Base-by-base conservation (phyloP, 2,888 invertebrate genomes). In the Lottia scabra region DNA sequence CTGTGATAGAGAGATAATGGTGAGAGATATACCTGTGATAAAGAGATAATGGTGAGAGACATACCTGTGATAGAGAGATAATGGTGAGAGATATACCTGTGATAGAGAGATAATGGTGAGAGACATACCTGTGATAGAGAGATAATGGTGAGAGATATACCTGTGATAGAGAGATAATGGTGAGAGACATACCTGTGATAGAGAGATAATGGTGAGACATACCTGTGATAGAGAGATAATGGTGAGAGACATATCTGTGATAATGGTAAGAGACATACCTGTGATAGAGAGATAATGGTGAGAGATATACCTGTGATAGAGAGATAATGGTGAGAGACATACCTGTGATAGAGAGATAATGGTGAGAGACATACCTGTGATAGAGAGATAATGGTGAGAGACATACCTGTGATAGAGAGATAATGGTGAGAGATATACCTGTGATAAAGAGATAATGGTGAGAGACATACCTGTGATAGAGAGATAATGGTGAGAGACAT, bases 191-290 rank as follows among this genome's bases (percentile, higher is more conserved):
- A 56, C 56, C 56, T 56, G 4, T 56, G 23, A 56, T 56, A 65
- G 43, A 77, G 78, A 46, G 75, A 74, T 15, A 67, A 64, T 46
- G 76, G 77, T 62, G 77, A 76, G n/a, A 38, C 23, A 10, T 19
- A 56, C 56, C 56, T 56, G 4, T 56, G 23, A 56, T 56, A 65
- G 43, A 77, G 78, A 46, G 75, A 74, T 15, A 67, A 64, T 46
- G 76, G 77, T 62, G 77, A 76, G n/a, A 74, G 56, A 63, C 72
- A 67, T 62, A 77, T 72, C 27, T 75, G 79, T 27, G 76, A 77
- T 63, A 76, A 76, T 62, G 78, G 78, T 46, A 77, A n/a, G n/a
- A n/a, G 38, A 38, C 23, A 10, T 19, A 56, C 56, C 56, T 56
- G 4, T 56, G 23, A 56, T 56, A 65, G 43, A 77, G 78, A 46